Evolutionary conservation across 2,113 vertebrate species (phyloP).

Genomic region (Rhea pennata): DNA sequence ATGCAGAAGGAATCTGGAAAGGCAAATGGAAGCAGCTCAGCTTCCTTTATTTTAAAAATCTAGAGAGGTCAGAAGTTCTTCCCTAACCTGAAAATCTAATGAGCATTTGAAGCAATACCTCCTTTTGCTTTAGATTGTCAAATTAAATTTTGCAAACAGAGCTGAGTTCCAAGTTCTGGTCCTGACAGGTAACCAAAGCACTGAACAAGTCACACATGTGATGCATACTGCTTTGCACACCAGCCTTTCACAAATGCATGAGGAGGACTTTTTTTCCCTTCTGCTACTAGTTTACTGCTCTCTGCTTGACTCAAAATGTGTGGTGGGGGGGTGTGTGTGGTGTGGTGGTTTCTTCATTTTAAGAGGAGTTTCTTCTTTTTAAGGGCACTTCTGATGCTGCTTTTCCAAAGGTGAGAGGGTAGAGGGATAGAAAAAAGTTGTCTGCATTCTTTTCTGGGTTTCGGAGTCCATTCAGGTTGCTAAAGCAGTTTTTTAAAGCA

Average conservation of each 20-base stretch:
- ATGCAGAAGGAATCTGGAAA: conserved; percentile 56
- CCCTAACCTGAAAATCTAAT: conserved; percentile 1
- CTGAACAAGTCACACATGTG: not conserved
- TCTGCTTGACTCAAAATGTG: not conserved
- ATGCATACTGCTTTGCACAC: conserved; percentile 6
- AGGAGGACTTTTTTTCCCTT: not conserved
- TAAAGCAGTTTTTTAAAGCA: not conserved
- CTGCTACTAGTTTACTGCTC: not conserved
- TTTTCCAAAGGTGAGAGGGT: not conserved
- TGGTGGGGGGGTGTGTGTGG: too few relatives aligned
- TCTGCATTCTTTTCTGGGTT: not conserved
- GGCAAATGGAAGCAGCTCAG: not conserved
- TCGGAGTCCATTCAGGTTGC: not conserved
- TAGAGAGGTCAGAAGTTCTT: conserved; percentile 12
- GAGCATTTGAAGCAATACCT: conserved; percentile 29
- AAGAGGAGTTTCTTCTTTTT: too few relatives aligned
- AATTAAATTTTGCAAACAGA: conserved; percentile 19
- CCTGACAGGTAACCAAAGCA: conserved; percentile 12
- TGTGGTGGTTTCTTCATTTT: not conserved
- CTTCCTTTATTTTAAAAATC: not conserved
- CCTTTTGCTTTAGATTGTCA: conserved; percentile 38
- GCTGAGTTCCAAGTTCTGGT: conserved; percentile 11
- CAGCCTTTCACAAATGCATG: not conserved
- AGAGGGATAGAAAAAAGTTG: not conserved
- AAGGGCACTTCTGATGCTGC: not conserved